phyloP scores from a whole-genome alignment of 2,888 invertebrate genomes.

The Mythimna ferrago region DNA sequence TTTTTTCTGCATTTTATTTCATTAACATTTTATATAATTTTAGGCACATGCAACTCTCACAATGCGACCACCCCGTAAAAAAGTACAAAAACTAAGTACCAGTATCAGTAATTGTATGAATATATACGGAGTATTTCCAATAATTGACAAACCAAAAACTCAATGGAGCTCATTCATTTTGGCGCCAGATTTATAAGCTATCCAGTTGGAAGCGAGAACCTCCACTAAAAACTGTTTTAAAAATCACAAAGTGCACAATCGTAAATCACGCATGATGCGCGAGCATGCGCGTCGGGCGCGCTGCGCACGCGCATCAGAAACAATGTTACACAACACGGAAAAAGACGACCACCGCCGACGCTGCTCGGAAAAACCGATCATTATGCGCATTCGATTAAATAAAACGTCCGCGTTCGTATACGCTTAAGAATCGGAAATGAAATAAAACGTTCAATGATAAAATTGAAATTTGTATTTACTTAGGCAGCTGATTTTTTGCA shows the following conservation, averaged over 20 bases:
- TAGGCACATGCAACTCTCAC: background rate
- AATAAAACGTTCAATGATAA: conserved; percentile 87
- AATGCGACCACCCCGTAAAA: conserved; percentile 58
- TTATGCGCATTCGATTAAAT: conserved; percentile 88
- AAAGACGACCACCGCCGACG: conserved; percentile 86
- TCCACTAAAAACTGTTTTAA: conserved; percentile 83
- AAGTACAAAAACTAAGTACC: conserved; percentile 69
- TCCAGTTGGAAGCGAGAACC: conserved; percentile 81
- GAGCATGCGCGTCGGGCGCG: conserved; percentile 71
- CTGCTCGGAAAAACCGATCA: conserved; percentile 84
- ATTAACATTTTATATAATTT: conserved; percentile 6
- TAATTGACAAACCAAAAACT: conserved; percentile 79
- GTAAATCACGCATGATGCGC: conserved; percentile 80
- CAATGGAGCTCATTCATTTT: conserved; percentile 85
- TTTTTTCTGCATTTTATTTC: background rate
- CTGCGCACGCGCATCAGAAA: conserved; percentile 77
- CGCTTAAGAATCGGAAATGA: conserved; percentile 81
- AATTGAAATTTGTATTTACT: conserved; percentile 89
- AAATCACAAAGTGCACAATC: conserved; percentile 81
- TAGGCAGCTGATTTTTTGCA: conserved; percentile 81
- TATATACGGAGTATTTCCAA: conserved; percentile 75
- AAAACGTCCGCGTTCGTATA: conserved; percentile 81
- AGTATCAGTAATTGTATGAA: conserved; percentile 72
- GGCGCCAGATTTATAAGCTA: conserved; percentile 88
- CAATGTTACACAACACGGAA: conserved; percentile 84